Evolutionary conservation across 2,113 vertebrate genomes (phyloP).

Genomic region (Vanacampus margaritifer): DNA sequence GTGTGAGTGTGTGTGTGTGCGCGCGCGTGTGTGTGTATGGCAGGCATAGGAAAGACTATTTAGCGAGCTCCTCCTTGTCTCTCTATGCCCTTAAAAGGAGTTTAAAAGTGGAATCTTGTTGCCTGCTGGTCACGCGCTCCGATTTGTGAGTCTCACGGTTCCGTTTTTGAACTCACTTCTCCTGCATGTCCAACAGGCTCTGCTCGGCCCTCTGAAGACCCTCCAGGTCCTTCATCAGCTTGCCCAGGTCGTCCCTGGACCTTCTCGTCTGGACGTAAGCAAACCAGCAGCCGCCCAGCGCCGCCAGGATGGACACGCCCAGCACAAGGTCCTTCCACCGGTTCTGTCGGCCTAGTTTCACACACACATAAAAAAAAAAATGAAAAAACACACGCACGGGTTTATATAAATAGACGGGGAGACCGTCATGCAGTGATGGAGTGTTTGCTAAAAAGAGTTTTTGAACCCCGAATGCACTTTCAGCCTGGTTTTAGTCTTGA

Average conservation of each 20-base stretch:
- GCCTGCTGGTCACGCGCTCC: slow-evolving; percentile 6
- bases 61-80: slow-evolving; percentile 13
- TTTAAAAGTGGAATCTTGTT: slow-evolving; percentile 16
- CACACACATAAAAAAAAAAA: slow-evolving; percentile 1
- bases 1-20: too few species aligned
- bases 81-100: slow-evolving; percentile 51
- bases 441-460: background rate
- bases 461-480: background rate
- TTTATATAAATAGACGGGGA: slow-evolving; percentile 26
- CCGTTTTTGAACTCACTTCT: slow-evolving; percentile 74
- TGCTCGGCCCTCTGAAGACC: slow-evolving; percentile 88
- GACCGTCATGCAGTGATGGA: background rate
- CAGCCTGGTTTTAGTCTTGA: background rate
- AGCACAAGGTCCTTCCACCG: slow-evolving; percentile 89
- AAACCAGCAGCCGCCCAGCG: slow-evolving; percentile 90
- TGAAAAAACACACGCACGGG: slow-evolving; percentile 74
- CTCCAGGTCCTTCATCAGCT: slow-evolving; percentile 93
- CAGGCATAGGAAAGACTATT: background rate
- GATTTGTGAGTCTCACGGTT: background rate
- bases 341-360: slow-evolving; percentile 74
- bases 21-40: background rate
- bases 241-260: slow-evolving; percentile 88
- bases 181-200: slow-evolving; percentile 88
- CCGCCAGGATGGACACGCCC: slow-evolving; percentile 85
- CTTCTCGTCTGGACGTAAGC: slow-evolving; percentile 88